Conservation (phyloP, 2,888 invertebrate species). For the Mantis religiosa region DNA sequence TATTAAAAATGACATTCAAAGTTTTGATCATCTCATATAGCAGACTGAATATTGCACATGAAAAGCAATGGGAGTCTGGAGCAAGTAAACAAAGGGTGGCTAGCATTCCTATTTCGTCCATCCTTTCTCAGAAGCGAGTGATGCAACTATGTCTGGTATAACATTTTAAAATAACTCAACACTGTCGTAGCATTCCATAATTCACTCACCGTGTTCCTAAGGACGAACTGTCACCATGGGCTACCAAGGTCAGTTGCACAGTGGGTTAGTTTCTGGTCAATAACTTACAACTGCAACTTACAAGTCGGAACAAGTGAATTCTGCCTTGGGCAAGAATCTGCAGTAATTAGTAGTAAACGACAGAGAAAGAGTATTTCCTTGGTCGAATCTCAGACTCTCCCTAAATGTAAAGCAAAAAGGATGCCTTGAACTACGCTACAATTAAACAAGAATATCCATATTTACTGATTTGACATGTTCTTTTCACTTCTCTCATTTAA, state of each 20-base stretch:
- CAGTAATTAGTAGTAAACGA: too few relatives aligned
- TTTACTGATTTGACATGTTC: too few relatives aligned
- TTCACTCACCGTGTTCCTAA: neutral
- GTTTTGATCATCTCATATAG: too few relatives aligned
- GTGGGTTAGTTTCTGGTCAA: neutral
- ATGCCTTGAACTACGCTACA: too few relatives aligned
- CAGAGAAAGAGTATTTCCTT: too few relatives aligned
- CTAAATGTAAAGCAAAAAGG: too few relatives aligned
- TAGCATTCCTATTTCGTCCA: neutral
- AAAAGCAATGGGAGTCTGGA: neutral
- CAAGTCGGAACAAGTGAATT: too few relatives aligned
- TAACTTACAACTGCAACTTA: neutral
- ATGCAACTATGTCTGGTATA: neutral
- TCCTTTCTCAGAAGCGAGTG: neutral
- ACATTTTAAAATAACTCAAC: neutral
- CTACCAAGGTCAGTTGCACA: neutral
- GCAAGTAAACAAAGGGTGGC: neutral
- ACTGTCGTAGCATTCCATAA: neutral
- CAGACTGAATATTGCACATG: neutral
- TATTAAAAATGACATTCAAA: too few relatives aligned
- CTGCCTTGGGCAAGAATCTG: too few relatives aligned
- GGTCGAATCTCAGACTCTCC: too few relatives aligned
- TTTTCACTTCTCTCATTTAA: too few relatives aligned
- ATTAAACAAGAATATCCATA: too few relatives aligned
- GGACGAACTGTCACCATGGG: neutral